Conservation (phyloP, 2,113 vertebrate genomes). For the Lepus americanus region DNA sequence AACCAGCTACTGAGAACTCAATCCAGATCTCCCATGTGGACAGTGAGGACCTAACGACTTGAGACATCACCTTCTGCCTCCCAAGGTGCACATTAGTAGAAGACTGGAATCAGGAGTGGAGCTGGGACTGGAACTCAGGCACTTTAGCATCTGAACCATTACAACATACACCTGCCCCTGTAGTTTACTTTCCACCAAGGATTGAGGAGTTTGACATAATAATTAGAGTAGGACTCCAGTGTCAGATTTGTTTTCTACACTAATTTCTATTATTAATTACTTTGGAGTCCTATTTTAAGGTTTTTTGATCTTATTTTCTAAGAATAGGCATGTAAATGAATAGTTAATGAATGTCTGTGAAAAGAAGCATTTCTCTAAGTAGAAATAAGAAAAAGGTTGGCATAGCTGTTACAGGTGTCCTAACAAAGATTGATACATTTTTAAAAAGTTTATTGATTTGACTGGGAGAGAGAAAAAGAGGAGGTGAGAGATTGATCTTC, state of each 20-base stretch:
- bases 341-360: conserved; percentile 1
- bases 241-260: conserved; percentile 8
- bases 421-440: neutral
- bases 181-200: conserved; percentile 3
- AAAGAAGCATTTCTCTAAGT: neutral
- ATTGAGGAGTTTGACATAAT: neutral
- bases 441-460: neutral
- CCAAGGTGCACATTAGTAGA: too few species aligned
- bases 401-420: neutral
- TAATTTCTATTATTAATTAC: conserved; percentile 24
- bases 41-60: too few species aligned
- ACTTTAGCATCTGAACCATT: too few species aligned
- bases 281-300: neutral
- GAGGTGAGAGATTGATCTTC: too few species aligned
- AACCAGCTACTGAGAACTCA: too few species aligned
- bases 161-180: too few species aligned
- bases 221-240: neutral
- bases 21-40: too few species aligned
- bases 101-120: too few species aligned
- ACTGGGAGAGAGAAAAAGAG: too few species aligned
- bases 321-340: neutral
- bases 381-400: conserved; percentile 38
- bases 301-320: conserved; percentile 17
- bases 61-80: too few species aligned
- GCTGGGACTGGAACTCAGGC: too few species aligned